Conservation (phyloP, 1,140 invertebrate genomes). For the Heliconius congener region DNA sequence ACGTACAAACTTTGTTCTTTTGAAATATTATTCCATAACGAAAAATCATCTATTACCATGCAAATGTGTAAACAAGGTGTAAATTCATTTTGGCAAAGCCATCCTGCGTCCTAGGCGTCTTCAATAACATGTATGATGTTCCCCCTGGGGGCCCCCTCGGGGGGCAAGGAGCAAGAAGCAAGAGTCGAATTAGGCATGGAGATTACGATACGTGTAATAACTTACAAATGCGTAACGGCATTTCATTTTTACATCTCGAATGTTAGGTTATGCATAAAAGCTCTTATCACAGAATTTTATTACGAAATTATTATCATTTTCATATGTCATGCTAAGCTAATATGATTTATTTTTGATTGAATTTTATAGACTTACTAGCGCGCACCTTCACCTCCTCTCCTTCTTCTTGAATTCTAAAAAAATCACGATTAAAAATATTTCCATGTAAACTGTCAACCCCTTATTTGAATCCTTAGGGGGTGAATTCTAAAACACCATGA, state of each 20-base stretch:
- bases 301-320: neutral
- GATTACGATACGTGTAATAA: conserved; percentile 31
- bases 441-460: too few species aligned
- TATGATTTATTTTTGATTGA: neutral
- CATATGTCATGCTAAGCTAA: neutral
- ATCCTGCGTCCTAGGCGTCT: conserved; percentile 22
- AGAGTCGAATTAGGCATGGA: conserved; percentile 25
- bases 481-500: too few species aligned
- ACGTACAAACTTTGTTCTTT: neutral
- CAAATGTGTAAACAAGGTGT: conserved; percentile 30
- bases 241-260: conserved; percentile 7
- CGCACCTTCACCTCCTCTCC: too few species aligned
- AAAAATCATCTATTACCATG: conserved; percentile 24
- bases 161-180: conserved; percentile 2
- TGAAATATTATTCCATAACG: neutral
- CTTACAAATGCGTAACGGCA: conserved; percentile 22
- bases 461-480: too few species aligned
- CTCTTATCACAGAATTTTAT: neutral
- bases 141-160: neutral
- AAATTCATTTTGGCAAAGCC: conserved; percentile 29
- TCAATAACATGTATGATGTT: conserved; percentile 19
- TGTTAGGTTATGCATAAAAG: neutral
- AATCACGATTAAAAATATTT: too few species aligned
- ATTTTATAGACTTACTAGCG: neutral
- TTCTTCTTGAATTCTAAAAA: too few species aligned